Evolutionary conservation across 2,888 invertebrate genomes (phyloP).

Genomic region (Elysia crispata): DNA sequence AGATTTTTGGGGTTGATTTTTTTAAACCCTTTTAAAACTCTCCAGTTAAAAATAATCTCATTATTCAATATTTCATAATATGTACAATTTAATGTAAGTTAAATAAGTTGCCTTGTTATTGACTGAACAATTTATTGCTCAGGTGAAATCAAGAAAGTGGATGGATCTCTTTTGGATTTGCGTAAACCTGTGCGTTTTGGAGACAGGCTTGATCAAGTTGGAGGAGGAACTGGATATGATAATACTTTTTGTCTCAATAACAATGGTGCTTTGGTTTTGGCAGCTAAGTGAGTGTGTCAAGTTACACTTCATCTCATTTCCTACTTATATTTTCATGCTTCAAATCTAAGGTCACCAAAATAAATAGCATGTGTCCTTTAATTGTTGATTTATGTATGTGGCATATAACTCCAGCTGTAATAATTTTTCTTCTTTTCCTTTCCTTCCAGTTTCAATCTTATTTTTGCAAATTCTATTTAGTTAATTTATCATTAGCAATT

Average conservation of each 20-base stretch:
- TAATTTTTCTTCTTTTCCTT: too few relatives aligned
- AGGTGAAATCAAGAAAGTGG: constrained; percentile 86
- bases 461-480: neutral
- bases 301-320: neutral
- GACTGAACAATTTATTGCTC: constrained; percentile 51
- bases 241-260: constrained; percentile 86
- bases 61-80: too few relatives aligned
- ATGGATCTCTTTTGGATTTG: constrained; percentile 86
- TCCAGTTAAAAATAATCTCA: too few relatives aligned
- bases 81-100: too few relatives aligned
- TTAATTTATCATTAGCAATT: neutral
- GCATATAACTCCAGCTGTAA: too few relatives aligned
- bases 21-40: too few relatives aligned
- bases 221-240: constrained; percentile 86
- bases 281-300: constrained; percentile 43
- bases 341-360: too few relatives aligned
- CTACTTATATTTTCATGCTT: too few relatives aligned
- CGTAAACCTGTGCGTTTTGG: constrained; percentile 83
- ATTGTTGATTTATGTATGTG: too few relatives aligned
- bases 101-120: too few relatives aligned
- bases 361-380: too few relatives aligned
- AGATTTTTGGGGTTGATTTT: too few relatives aligned
- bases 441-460: neutral
- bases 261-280: constrained; percentile 38
- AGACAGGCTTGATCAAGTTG: constrained; percentile 83